Base-by-base conservation (phyloP, 2,888 invertebrate genomes). In the Hemaris fuciformis region DNA sequence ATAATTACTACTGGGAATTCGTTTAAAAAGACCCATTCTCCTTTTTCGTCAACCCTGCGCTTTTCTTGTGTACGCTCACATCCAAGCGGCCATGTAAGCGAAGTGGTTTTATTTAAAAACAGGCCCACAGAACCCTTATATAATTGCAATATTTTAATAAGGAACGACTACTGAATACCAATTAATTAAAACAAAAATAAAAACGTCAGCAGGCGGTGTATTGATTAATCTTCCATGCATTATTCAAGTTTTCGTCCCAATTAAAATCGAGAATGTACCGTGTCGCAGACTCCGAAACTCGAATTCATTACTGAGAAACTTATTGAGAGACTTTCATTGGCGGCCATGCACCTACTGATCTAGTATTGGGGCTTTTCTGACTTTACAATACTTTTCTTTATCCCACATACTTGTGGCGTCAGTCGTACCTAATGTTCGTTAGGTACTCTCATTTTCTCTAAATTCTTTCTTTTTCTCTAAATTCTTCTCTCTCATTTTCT, bases 101-200 rank as follows among this genome's bases (percentile, higher is more conserved):
- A 73, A 75, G 74, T 80, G 78, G 72, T 83, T 83, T 84, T 85
- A 81, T 85, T 80, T 75, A 72, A 74, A 78, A 87, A 89, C 85
- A 74, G 82, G 86, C 88, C 61, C 81, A 77, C 85, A 75, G 80
- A 67, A 83, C 82, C 81, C 76, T 77, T 84, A 87, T 84, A 85
- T 86, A 86, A 87, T 78, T 84, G 85, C 84, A 81, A 87, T 88
- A 88, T 89, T 86, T 87, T 87, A 88, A 86, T 85, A 87, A 83
- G 79, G 78, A 80, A 80, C 81, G 70, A 76, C 76, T 76, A 77
- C 71, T 79, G 87, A 81, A 87, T 87, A 82, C 79, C 79, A 87
- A 88, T 87, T 86, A 86, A 84, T 85, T 81, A 75, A 72, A 78
- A 82, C 84, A 83, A 81, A 80, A 78, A 80, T 77, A 76, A 81